A percentile compares a stretch with the other conserved stretches of the same genome.
These are phyloP conservation scores for Metopia argyrocephala DNA, from an alignment of 2,888 invertebrate species.

Conservation along the genomic window DNA sequence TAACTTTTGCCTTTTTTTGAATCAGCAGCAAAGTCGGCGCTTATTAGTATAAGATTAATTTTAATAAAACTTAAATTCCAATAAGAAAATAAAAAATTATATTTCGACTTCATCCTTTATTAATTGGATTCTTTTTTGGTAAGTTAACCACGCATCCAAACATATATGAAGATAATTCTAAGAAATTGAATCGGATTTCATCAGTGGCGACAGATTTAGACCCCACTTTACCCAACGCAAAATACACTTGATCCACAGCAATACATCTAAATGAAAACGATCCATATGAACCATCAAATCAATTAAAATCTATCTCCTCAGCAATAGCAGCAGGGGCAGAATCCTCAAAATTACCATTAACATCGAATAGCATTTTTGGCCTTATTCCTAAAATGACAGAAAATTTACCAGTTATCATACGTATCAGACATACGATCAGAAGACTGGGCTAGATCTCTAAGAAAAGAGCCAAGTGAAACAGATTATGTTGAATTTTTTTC, in stretches of 20 bases:
- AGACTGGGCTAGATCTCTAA: slow-evolving; percentile 2
- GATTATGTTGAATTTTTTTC: too few relatives aligned
- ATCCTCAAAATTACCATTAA: neutral
- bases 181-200: neutral
- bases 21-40: too few relatives aligned
- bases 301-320: too few relatives aligned
- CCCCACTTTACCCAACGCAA: neutral
- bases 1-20: too few relatives aligned
- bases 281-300: too few relatives aligned
- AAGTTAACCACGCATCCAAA: too few relatives aligned
- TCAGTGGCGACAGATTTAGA: neutral
- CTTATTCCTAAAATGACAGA: neutral
- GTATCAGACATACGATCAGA: neutral
- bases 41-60: too few relatives aligned
- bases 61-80: too few relatives aligned
- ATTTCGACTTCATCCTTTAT: too few relatives aligned
- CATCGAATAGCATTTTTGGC: neutral
- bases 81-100: too few relatives aligned
- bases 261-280: neutral
- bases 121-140: too few relatives aligned
- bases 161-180: too few relatives aligned
- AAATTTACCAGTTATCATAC: neutral
- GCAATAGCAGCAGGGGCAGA: neutral
- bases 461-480: neutral
- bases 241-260: neutral